Base-by-base conservation (phyloP, 2,113 vertebrate genomes). In the Microtus pennsylvanicus region DNA sequence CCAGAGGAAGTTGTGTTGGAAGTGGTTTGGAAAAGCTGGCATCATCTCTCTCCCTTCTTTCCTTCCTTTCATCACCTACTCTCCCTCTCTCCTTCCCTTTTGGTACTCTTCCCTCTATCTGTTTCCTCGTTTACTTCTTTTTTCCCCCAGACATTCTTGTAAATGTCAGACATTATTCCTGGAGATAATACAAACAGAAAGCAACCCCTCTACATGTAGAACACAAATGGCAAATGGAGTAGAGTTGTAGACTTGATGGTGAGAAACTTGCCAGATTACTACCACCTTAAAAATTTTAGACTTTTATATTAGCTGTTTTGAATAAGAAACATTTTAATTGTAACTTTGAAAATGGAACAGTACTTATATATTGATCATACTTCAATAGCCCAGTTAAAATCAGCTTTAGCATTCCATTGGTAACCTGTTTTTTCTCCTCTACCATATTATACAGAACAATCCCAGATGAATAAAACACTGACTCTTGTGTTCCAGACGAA, bases 381-480 rank as follows among this genome's bases (percentile, higher is more conserved):
- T 70, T 89, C 61, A 65, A 89, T 72, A 55, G 76, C 76, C 50
- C 81, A 61, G 17, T 67, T 77, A 93, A 81, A 50, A 17, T 6
- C 65, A 65, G 87, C 89, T 42, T 93, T 83, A 87, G 52, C 8
- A 24, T 72, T 89, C 21, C 7, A 21, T 55, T 50, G 10, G 70
- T 70, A 87, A 94, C 69, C 5, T 58, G 50, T 35, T 63, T 72
- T 78, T 30, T 50, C 38, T 76, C 75, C 77, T 58, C 14, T 50
- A 89, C 9, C 47, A 50, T 69, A 89, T 65, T 89, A 76, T 58
- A 50, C 86, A 91, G 94, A 95, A 65, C n/a, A 58, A 69, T n/a
- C 38, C 52, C 47, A 52, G 3, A 74, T 90, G 45, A 91, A 94
- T 52, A 45, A 89, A 95, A 86, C 50, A 78, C 89, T 82, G 47